A percentile compares a stretch with the other conserved stretches of the same genome.
Evolutionary conservation across 2,113 vertebrate genomes (phyloP).

Genomic region (Origma solitaria): DNA sequence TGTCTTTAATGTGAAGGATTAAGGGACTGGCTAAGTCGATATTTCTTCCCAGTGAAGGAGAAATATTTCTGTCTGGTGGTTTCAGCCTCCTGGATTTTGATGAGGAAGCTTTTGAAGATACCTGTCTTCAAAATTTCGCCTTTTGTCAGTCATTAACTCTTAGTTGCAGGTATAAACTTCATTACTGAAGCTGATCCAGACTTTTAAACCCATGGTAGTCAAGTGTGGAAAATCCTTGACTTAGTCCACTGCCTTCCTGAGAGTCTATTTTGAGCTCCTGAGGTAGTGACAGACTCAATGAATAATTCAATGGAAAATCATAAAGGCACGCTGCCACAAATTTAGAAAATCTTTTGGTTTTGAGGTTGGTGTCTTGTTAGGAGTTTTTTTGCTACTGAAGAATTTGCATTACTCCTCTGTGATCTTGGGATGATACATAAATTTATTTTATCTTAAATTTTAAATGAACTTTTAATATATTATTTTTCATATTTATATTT

Average conservation of each 20-base stretch:
- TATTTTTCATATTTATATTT: background rate
- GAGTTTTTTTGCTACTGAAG: background rate
- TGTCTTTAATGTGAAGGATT: background rate
- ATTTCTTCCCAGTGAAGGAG: background rate
- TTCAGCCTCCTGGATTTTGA: background rate
- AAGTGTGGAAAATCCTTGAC: background rate
- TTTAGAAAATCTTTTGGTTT: background rate
- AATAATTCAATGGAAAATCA: background rate
- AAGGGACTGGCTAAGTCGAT: background rate
- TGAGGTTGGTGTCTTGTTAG: background rate
- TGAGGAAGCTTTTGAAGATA: background rate
- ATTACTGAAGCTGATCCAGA: background rate
- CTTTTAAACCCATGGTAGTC: background rate
- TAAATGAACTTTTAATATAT: background rate
- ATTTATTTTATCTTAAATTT: background rate
- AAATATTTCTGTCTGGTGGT: background rate
- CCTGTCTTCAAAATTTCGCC: background rate
- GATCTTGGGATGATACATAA: background rate
- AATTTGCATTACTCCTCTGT: background rate
- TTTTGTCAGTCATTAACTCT: background rate
- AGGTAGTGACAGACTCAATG: background rate
- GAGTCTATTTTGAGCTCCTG: background rate
- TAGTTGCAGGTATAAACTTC: background rate
- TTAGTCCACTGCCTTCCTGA: background rate
- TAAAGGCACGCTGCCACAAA: background rate